Conservation (phyloP, 2,797 vertebrate species). For the Dicrostonyx torquatus region DNA sequence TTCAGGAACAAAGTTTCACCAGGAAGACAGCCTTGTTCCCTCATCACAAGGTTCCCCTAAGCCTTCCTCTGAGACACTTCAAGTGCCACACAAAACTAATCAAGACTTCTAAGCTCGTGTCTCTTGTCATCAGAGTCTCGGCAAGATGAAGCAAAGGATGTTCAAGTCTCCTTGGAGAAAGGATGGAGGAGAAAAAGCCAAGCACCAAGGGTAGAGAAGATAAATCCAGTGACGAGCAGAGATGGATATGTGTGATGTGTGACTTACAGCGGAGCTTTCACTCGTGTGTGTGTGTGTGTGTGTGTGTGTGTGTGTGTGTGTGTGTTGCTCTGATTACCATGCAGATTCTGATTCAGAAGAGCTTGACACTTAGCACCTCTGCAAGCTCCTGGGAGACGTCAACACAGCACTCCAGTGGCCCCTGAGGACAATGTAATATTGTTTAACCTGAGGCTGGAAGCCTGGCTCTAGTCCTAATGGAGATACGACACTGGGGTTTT, state of each 20-base stretch:
- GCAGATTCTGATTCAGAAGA: neutral
- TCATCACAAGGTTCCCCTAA: neutral
- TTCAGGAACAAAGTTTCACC: constrained; percentile 21
- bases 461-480: neutral
- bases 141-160: neutral
- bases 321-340: neutral
- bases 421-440: neutral
- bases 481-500: neutral
- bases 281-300: neutral
- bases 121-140: neutral
- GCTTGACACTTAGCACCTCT: neutral
- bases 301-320: no score
- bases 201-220: neutral
- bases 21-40: neutral
- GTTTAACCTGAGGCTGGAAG: neutral
- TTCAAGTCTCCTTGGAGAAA: neutral
- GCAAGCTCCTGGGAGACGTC: neutral
- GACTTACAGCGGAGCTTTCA: neutral
- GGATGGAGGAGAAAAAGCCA: neutral
- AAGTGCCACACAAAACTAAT: constrained; percentile 51
- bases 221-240: no score
- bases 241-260: neutral
- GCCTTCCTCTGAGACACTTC: constrained; percentile 72
- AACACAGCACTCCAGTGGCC: neutral
- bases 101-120: accelerated